Base-by-base conservation (phyloP, 2,888 invertebrate genomes). In the Melanchra persicariae region DNA sequence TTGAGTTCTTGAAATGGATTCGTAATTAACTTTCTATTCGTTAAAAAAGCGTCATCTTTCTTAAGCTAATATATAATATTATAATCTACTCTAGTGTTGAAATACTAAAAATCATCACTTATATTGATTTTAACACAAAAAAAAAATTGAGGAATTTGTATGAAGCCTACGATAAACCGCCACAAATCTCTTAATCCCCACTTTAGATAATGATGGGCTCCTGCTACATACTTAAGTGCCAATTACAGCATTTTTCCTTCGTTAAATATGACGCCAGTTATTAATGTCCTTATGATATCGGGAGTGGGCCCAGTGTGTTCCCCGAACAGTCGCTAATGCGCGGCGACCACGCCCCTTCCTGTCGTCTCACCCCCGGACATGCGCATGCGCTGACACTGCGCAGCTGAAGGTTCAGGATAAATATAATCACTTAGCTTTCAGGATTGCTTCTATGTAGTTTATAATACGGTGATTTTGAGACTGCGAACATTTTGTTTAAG, bases 311-410 rank as follows among this genome's bases (percentile, higher is more conserved):
- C 78, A 79, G 84, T 86, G 84, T 87, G 87, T 85, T 87, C 88
- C 78, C 71, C 83, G 89, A 90, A 88, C 84, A 93, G 88, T 91
- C 91, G 93, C 93, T 92, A 93, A 94, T 91, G 91, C 89, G 88
- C 85, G 76, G 82, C 73, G 81, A 82, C 88, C 92, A 91, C 94
- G 94, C 95, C 95, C 89, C 90, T 93, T 95, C 95, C 95, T 94
- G 95, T 91, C 91, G 90, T 89, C 81, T 87, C 85, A 87, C 87
- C 87, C 87, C 85, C 80, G 82, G 77, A 73, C 75, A 71, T 76
- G 83, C 66, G 83, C 83, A 59, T 70, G 75, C 80, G 85, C 64
- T 82, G 83, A 79, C 80, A 79, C 85, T 77, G 67, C 70, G 79
- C 85, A 83, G 85, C 83, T 82, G 76, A 83, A 82, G 73, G 67